phyloP scores from a whole-genome alignment of 1,140 invertebrate species.

The Ceratosolen fusciceps region DNA sequence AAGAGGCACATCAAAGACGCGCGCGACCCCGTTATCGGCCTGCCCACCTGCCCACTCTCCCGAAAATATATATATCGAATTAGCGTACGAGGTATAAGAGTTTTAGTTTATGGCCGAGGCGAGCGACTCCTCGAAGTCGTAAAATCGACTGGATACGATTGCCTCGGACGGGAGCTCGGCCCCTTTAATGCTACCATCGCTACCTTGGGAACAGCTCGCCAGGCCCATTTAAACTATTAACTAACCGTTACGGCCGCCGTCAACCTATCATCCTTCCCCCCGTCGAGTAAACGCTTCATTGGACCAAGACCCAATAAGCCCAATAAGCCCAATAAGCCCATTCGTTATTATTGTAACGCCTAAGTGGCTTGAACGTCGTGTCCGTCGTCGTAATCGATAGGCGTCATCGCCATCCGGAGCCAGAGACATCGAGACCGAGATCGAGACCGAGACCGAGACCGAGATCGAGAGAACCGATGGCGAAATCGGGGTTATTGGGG shows the following conservation, averaged over 20 bases:
- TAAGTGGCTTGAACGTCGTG: no score
- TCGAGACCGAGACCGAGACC: neutral
- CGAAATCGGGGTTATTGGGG: neutral
- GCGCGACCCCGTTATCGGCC: constrained; percentile 8
- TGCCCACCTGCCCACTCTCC: neutral
- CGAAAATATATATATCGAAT: constrained; percentile 37
- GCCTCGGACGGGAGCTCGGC: neutral
- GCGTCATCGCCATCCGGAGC: no score
- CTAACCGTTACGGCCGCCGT: no score
- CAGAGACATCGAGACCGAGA: neutral
- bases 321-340: no score
- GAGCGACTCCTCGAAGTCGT: neutral
- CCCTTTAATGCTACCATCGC: neutral
- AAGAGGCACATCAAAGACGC: constrained; percentile 16
- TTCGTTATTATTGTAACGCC: no score
- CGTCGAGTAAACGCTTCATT: no score
- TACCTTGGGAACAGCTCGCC: constrained; percentile 8
- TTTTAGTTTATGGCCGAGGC: constrained; percentile 8
- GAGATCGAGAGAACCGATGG: neutral
- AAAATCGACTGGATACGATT: constrained; percentile 12
- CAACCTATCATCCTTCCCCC: neutral
- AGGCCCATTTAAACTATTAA: no score
- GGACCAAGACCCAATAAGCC: no score
- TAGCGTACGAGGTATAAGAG: constrained; percentile 17
- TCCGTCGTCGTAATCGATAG: no score